These are phyloP conservation scores for Nyctalus aviator DNA, from an alignment of 2,797 vertebrate genomes.

Conservation along the genomic window DNA sequence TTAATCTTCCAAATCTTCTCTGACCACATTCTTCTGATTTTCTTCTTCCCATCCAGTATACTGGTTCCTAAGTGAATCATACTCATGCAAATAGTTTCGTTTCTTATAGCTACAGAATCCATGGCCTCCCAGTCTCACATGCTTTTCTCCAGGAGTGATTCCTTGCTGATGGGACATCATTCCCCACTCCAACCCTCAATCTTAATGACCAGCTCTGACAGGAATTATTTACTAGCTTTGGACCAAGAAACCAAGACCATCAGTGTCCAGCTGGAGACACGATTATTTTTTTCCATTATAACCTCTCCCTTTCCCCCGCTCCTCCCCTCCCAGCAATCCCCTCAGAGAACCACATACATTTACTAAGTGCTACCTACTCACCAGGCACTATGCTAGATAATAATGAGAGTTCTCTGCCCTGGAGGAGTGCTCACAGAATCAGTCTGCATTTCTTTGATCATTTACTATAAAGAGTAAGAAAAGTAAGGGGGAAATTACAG, in stretches of 20 bases:
- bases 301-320: neutral
- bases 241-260: slow-evolving; percentile 53
- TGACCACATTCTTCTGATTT: slow-evolving; percentile 2
- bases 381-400: slow-evolving; percentile 44
- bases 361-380: slow-evolving; percentile 70
- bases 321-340: neutral
- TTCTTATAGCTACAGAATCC: slow-evolving; percentile 51
- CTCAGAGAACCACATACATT: slow-evolving; percentile 56
- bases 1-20: slow-evolving; percentile 47
- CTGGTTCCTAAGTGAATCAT: slow-evolving; percentile 55
- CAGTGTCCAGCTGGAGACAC: slow-evolving; percentile 39
- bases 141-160: slow-evolving; percentile 32
- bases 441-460: slow-evolving; percentile 39
- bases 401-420: slow-evolving; percentile 42
- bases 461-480: slow-evolving; percentile 46
- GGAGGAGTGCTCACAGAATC: slow-evolving; percentile 41
- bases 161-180: slow-evolving; percentile 52
- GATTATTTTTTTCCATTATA: slow-evolving; percentile 66
- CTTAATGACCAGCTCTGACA: slow-evolving; percentile 64
- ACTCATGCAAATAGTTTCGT: slow-evolving; percentile 53
- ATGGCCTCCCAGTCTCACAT: slow-evolving; percentile 2
- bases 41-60: neutral
- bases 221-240: slow-evolving; percentile 53
- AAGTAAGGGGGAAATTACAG: neutral
- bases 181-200: slow-evolving; percentile 20